Evolutionary conservation across 2,888 invertebrate genomes (phyloP), one percentile per base, ranked within the genome.

Genomic region (Caenorhabditis becei): DNA sequence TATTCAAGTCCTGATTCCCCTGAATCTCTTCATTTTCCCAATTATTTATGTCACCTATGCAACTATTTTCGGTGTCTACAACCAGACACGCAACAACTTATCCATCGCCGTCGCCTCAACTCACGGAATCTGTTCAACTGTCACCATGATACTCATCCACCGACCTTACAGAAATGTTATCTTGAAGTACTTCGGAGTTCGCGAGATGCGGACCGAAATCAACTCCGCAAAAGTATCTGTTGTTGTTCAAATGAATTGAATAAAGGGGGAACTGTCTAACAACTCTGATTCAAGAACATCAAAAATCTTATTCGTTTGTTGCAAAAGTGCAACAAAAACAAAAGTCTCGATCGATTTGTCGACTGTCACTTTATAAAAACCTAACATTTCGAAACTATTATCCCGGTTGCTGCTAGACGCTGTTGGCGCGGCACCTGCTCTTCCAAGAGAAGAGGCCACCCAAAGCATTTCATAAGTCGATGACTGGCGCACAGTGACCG

Each of bases 21-120:
- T 70, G 16, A 70, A 54, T 18, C 41, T 70, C 8, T 70, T 70
- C 20, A 70, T 70, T 4, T 61, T 70, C n/a, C 70, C 70, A 2
- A 61, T 70, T 53, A 2, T 28, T 16, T 70, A 70, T 23, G 24
- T 41, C 5, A 11, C 18, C 2, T 54, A 54, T 44, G 61, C 71
- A 32, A 62, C 62, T 0, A 16, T 59, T 8, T 28, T n/a, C 4
- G 53, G 44, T 0, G 37, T 66, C 24, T 61, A 59, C 28, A 75
- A 75, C 18, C 74, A 75, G 28, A 66, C 58, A 28, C 47, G n/a
- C 28, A 75, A 75, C 24, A 75, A 75, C 26, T 37, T 75, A 41
- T 47, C 66, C 8, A 41, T 75, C 10, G 41, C 59, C 7, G 35
- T 41, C 2, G 53, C 51, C 5, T 66, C 65, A 8, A 32, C 53